phyloP scores from a whole-genome alignment of 2,888 invertebrate species.

The Chrysodeixis includens region DNA sequence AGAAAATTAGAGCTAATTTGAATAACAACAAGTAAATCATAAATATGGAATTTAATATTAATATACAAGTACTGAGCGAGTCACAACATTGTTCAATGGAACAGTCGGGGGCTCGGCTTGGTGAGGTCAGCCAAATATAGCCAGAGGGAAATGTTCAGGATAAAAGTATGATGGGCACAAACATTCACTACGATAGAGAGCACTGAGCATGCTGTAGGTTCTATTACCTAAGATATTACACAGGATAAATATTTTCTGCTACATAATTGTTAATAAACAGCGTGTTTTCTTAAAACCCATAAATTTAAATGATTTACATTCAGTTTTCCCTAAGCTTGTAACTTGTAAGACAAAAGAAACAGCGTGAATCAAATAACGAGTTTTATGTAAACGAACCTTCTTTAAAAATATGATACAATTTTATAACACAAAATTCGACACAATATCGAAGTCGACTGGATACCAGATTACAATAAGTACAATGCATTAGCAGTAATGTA shows the following conservation, averaged over 20 bases:
- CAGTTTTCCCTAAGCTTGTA: no score
- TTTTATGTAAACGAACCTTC: no score
- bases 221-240: no score
- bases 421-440: no score
- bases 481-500: background rate
- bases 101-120: background rate
- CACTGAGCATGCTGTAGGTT: no score
- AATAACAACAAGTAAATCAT: slow-evolving; percentile 7
- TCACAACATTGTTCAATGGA: slow-evolving; percentile 1
- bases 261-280: background rate
- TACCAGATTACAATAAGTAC: background rate
- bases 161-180: background rate
- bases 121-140: background rate
- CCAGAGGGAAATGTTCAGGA: background rate
- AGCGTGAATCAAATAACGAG: no score
- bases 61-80: background rate
- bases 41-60: slow-evolving; percentile 6
- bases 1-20: slow-evolving; percentile 7
- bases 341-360: no score
- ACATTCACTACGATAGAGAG: background rate
- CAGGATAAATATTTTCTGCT: no score
- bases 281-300: no score
- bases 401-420: no score
- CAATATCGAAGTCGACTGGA: no score
- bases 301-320: no score